Percentiles rank a stretch among this genome's conserved stretches.
These are phyloP conservation scores for Nemotelus pantherinus DNA, from an alignment of 2,888 invertebrate genomes.

Conservation along the genomic window DNA sequence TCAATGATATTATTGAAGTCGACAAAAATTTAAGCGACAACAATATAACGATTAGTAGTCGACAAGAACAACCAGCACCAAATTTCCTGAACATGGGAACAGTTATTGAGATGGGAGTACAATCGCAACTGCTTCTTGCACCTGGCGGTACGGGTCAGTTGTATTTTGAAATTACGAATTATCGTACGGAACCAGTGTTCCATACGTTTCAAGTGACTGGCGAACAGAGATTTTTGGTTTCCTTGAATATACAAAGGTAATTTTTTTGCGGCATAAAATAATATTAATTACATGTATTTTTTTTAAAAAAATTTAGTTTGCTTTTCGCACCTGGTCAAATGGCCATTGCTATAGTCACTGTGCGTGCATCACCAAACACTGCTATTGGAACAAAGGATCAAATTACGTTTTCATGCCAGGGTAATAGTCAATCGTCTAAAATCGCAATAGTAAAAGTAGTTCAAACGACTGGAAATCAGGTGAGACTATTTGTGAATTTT, in stretches of 20 bases:
- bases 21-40: constrained; percentile 17
- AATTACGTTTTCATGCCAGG: constrained; percentile 71
- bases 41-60: constrained; percentile 18
- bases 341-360: constrained; percentile 68
- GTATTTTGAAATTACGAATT: constrained; percentile 80
- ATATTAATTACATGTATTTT: background rate
- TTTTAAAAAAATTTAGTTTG: constrained; percentile 15
- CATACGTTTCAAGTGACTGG: constrained; percentile 72
- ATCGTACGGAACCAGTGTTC: constrained; percentile 68
- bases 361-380: constrained; percentile 65
- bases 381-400: constrained; percentile 70
- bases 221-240: constrained; percentile 69
- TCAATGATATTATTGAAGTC: constrained; percentile 29
- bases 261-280: background rate
- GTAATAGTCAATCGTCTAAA: constrained; percentile 62
- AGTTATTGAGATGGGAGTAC: constrained; percentile 64
- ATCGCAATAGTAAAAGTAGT: constrained; percentile 64
- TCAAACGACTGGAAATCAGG: constrained; percentile 58
- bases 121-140: constrained; percentile 65
- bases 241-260: constrained; percentile 67
- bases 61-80: constrained; percentile 23
- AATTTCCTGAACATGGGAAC: constrained; percentile 19
- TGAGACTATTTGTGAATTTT: constrained; percentile 47
- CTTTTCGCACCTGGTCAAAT: constrained; percentile 64
- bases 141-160: constrained; percentile 63